Conservation (phyloP, 2,113 vertebrate species). For the Epinephelus lanceolatus region DNA sequence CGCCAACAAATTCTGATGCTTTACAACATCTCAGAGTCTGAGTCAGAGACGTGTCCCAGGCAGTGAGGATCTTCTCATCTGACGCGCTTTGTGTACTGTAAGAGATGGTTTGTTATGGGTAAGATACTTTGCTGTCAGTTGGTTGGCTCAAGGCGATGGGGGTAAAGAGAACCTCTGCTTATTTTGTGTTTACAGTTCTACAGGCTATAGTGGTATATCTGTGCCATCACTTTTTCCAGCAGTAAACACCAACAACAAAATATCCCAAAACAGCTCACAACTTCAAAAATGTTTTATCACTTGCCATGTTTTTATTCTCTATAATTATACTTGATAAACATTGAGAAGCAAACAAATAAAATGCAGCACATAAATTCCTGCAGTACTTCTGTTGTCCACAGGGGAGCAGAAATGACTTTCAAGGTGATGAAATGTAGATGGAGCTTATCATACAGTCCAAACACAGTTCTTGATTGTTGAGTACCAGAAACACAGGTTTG, state of each 20-base stretch:
- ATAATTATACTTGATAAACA: slow-evolving; percentile 3
- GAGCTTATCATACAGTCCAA: not conserved
- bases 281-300: not conserved
- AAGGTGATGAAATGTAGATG: not conserved
- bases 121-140: slow-evolving; percentile 34
- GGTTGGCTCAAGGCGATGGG: slow-evolving; percentile 76
- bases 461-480: not conserved
- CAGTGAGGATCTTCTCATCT: slow-evolving; percentile 13
- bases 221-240: slow-evolving; percentile 7
- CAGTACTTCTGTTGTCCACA: slow-evolving; percentile 56
- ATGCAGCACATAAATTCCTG: not conserved
- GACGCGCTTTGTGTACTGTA: slow-evolving; percentile 11
- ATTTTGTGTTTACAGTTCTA: slow-evolving; percentile 78
- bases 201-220: slow-evolving; percentile 31
- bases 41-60: not conserved
- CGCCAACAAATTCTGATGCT: not conserved
- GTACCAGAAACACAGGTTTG: slow-evolving; percentile 5
- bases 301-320: slow-evolving; percentile 25
- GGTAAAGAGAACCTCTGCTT: slow-evolving; percentile 65
- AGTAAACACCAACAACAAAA: slow-evolving; percentile 22
- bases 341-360: not conserved
- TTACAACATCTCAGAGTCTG: not conserved
- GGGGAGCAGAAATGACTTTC: slow-evolving; percentile 50
- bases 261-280: not conserved
- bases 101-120: slow-evolving; percentile 74